A percentile compares a stretch with the other conserved stretches of the same genome.
Evolutionary conservation across 1,140 invertebrate genomes (phyloP).

Genomic region (Potamilus streckersoni): DNA sequence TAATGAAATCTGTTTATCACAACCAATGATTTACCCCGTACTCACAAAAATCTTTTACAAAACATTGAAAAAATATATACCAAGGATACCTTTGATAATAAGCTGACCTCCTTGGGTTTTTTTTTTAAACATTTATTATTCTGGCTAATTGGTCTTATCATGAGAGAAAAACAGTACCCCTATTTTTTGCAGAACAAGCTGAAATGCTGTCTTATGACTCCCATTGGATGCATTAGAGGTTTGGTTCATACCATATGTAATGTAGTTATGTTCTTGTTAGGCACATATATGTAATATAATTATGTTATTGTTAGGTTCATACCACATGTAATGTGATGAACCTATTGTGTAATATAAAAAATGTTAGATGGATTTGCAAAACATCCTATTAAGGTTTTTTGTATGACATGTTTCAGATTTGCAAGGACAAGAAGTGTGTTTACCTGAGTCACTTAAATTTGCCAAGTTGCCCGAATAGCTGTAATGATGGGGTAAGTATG

Average conservation of each 20-base stretch:
- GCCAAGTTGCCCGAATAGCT: not conserved
- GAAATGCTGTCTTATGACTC: not conserved
- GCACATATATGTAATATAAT: not conserved
- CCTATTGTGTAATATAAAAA: not conserved
- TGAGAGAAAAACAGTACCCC: no score
- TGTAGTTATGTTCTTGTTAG: not conserved
- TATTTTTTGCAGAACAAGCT: not conserved
- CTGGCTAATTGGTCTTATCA: no score
- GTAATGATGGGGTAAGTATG: slow-evolving; percentile 4
- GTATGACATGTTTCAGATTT: slow-evolving; percentile 79
- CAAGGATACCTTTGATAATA: no score
- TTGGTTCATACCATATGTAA: not conserved
- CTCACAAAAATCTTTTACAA: no score
- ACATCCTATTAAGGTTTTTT: not conserved
- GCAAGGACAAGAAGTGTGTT: slow-evolving; percentile 91
- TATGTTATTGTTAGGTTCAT: not conserved
- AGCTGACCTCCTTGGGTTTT: no score
- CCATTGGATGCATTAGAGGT: not conserved
- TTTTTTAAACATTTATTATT: no score
- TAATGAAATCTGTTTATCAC: no score
- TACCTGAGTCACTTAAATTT: slow-evolving; percentile 71
- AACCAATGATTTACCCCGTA: no score
- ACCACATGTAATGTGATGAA: not conserved
- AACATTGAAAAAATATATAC: no score
- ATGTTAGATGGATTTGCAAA: not conserved